Percentiles rank a stretch among this genome's conserved stretches.
phyloP scores from a whole-genome alignment of 2,888 invertebrate genomes.

The Chymomyza fuscimana region DNA sequence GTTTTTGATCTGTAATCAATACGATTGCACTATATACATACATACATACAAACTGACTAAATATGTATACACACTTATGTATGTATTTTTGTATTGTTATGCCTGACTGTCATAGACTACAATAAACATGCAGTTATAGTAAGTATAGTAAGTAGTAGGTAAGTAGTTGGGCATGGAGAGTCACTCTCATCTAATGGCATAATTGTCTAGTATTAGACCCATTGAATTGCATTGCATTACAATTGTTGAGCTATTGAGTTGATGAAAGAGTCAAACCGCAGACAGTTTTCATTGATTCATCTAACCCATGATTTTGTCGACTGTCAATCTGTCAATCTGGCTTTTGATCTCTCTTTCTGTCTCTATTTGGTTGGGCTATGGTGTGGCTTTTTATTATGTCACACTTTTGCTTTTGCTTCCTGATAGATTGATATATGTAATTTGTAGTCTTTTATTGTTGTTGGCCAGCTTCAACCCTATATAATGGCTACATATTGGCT shows the following conservation, averaged over 20 bases:
- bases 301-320: constrained; percentile 2
- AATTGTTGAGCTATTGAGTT: neutral
- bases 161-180: neutral
- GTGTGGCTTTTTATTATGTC: constrained; percentile 56
- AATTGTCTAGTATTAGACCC: constrained; percentile 61
- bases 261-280: constrained; percentile 55
- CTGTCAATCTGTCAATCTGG: neutral
- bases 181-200: constrained; percentile 46
- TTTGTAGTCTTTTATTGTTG: constrained; percentile 22
- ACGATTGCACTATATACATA: neutral
- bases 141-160: neutral
- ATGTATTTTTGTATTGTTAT: constrained; percentile 40
- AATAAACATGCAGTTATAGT: neutral
- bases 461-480: neutral
- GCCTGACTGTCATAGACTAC: neutral
- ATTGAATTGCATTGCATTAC: neutral
- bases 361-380: neutral
- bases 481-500: neutral
- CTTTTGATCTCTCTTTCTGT: neutral
- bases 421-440: constrained; percentile 26
- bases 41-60: neutral
- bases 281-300: constrained; percentile 41
- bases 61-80: neutral
- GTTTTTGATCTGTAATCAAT: constrained; percentile 32
- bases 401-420: constrained; percentile 60